Evolutionary conservation across 2,888 invertebrate species (phyloP).

Genomic region (Ptychoptera albimana): DNA sequence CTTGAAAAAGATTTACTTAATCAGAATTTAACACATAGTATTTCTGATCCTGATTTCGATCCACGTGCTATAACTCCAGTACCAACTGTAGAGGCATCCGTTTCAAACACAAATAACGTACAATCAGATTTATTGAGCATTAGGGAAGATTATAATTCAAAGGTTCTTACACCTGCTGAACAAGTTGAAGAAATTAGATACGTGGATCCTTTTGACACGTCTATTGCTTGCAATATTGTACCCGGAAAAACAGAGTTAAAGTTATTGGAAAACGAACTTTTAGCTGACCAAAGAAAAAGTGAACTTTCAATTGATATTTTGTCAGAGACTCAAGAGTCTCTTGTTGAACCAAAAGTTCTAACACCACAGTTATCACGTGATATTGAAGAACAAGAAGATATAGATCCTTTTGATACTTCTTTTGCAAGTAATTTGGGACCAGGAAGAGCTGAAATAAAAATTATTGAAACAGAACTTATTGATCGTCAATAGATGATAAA

Average conservation of each 20-base stretch:
- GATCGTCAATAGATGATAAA: slow-evolving; percentile 24
- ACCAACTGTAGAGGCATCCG: slow-evolving; percentile 11
- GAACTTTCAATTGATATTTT: neutral
- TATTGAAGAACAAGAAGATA: slow-evolving; percentile 26
- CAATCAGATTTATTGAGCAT: slow-evolving; percentile 28
- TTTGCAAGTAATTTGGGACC: slow-evolving; percentile 60
- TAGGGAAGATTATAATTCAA: slow-evolving; percentile 42
- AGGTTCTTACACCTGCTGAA: slow-evolving; percentile 48
- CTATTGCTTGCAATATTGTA: slow-evolving; percentile 53
- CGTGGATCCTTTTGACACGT: slow-evolving; percentile 72
- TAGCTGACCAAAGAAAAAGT: slow-evolving; percentile 28
- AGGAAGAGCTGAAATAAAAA: slow-evolving; percentile 61
- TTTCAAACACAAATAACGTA: slow-evolving; percentile 22
- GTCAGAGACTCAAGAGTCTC: slow-evolving; percentile 29
- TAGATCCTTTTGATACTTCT: slow-evolving; percentile 79
- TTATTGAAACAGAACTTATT: slow-evolving; percentile 60
- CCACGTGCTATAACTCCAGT: slow-evolving; percentile 28
- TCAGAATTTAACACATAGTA: slow-evolving; percentile 36
- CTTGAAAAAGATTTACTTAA: slow-evolving; percentile 53
- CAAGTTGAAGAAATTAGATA: slow-evolving; percentile 31
- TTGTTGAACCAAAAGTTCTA: slow-evolving; percentile 50
- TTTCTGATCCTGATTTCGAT: slow-evolving; percentile 46
- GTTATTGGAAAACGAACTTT: slow-evolving; percentile 59
- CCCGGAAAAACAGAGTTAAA: slow-evolving; percentile 66
- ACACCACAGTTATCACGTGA: slow-evolving; percentile 36